A percentile compares a stretch with the other conserved stretches of the same genome.
These are phyloP conservation scores for Prunella fulvescens DNA, from an alignment of 2,113 vertebrate species.

Conservation along the genomic window DNA sequence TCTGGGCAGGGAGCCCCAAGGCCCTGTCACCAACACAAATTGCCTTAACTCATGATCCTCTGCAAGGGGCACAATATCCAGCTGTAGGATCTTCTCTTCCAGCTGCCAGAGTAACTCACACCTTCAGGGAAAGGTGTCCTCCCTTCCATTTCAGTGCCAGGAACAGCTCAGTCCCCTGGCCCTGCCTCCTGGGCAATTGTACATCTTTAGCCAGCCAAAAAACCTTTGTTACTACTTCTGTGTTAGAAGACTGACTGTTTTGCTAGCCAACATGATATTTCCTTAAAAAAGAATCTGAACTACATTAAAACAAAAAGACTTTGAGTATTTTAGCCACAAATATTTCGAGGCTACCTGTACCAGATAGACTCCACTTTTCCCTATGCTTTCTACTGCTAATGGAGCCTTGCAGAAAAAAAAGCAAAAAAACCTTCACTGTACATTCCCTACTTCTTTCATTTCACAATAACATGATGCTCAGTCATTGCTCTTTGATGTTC, in stretches of 20 bases:
- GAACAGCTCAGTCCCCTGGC: not conserved
- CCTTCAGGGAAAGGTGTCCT: not conserved
- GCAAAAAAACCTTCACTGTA: not conserved
- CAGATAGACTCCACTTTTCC: not conserved
- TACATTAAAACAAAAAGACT: not conserved
- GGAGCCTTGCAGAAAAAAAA: not conserved
- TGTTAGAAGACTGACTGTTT: not conserved
- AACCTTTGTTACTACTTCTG: not conserved
- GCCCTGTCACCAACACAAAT: not conserved
- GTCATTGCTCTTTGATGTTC: slow-evolving; percentile 24
- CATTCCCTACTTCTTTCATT: slow-evolving; percentile 23
- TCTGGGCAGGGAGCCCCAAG: not conserved
- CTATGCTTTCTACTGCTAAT: not conserved
- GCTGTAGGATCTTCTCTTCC: not conserved
- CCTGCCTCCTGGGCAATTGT: not conserved
- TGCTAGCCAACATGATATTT: not conserved
- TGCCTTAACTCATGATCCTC: not conserved
- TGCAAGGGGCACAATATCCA: not conserved
- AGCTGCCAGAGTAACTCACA: rapidly evolving
- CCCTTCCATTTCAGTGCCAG: not conserved
- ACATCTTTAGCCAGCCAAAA: not conserved
- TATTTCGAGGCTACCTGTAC: not conserved
- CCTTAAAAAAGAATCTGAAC: not conserved
- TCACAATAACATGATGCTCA: not conserved
- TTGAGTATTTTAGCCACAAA: not conserved